phyloP scores from a whole-genome alignment of 2,888 invertebrate species.

The Punctoribates punctum region DNA sequence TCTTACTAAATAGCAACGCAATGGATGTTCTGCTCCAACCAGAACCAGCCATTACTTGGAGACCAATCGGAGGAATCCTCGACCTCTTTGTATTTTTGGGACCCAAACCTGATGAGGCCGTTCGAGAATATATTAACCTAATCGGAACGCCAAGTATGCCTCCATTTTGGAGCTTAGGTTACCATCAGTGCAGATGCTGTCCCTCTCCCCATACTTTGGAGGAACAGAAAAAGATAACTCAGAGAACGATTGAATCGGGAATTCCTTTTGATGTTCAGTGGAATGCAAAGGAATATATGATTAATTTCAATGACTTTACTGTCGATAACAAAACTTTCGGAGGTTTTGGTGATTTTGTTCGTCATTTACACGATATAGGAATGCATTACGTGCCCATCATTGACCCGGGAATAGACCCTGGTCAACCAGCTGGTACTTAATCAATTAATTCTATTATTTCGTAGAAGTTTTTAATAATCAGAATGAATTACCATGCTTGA shows the following conservation, averaged over 20 bases:
- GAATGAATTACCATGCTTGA: too few species aligned
- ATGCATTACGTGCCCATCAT: constrained; percentile 73
- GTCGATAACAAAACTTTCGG: constrained; percentile 63
- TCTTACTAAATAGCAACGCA: constrained; percentile 78
- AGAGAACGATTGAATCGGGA: constrained; percentile 61
- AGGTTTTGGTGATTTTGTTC: constrained; percentile 65
- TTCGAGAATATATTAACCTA: constrained; percentile 60
- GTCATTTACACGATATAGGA: constrained; percentile 62
- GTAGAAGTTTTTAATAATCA: too few species aligned
- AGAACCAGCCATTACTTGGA: constrained; percentile 73
- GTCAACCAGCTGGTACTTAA: constrained; percentile 58
- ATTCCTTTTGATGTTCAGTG: constrained; percentile 71
- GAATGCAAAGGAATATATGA: constrained; percentile 83
- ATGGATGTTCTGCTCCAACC: constrained; percentile 66
- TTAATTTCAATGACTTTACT: constrained; percentile 72
- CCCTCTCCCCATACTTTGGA: constrained; percentile 55
- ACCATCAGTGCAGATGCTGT: too few species aligned
- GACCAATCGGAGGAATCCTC: constrained; percentile 74
- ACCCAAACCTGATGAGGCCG: constrained; percentile 62
- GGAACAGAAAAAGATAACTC: too few species aligned
- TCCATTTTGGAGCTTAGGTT: constrained; percentile 82
- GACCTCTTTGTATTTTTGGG: constrained; percentile 75
- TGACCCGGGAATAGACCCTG: constrained; percentile 50
- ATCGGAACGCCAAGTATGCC: constrained; percentile 76
- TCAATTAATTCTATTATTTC: constrained; percentile 63